A percentile compares a stretch with the other conserved stretches of the same genome.
These are phyloP conservation scores for Cotesia vestalis DNA, from an alignment of 1,140 invertebrate species.

Conservation along the genomic window DNA sequence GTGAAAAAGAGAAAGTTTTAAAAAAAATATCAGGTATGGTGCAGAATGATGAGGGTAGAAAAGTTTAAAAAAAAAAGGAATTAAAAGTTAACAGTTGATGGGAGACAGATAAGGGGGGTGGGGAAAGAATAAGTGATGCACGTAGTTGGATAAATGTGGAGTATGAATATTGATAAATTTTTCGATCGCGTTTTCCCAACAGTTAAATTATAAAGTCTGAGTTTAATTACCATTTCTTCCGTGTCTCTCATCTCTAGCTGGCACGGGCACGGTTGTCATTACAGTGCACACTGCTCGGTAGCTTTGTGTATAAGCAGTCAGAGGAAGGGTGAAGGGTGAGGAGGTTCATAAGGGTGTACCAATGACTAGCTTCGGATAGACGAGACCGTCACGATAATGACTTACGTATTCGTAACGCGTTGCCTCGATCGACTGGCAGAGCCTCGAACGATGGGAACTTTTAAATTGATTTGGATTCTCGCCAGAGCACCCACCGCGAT, in stretches of 20 bases:
- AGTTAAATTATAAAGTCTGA: constrained; percentile 1
- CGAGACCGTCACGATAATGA: constrained; percentile 14
- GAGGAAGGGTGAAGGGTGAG: background rate
- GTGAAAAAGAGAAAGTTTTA: no score
- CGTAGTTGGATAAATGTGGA: no score
- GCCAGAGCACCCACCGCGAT: constrained; percentile 11
- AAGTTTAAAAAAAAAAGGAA: no score
- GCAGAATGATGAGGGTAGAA: no score
- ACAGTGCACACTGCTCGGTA: background rate
- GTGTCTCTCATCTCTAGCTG: constrained; percentile 14
- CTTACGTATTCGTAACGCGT: constrained; percentile 20
- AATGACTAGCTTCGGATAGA: background rate
- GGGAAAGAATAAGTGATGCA: no score
- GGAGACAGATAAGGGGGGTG: no score
- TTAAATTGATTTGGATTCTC: constrained; percentile 21
- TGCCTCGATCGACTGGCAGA: constrained; percentile 16
- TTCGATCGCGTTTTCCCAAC: constrained; percentile 13
- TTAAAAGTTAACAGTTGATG: no score
- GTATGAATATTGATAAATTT: constrained; percentile 7
- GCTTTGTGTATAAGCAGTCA: background rate
- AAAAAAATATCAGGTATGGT: no score
- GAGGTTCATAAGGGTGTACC: background rate
- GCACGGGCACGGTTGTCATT: constrained; percentile 7
- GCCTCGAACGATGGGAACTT: constrained; percentile 10
- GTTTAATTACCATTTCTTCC: constrained; percentile 20